phyloP scores from a whole-genome alignment of 30 jellyfish, hydroid and myxozoan species.

The Aurelia sp. region DNA sequence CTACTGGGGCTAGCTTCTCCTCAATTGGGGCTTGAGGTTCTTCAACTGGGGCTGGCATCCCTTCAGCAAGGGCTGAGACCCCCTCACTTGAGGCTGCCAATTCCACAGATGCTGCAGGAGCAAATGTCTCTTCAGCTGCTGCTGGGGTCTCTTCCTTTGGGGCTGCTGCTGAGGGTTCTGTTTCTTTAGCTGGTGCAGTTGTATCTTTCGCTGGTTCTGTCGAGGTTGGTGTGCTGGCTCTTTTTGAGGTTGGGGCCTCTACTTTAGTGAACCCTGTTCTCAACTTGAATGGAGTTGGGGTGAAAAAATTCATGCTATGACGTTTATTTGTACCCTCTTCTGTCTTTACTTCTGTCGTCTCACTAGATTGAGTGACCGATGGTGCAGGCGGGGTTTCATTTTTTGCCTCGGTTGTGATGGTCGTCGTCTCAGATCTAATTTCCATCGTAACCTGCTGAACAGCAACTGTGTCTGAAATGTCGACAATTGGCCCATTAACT shows the following conservation, averaged over 20 bases:
- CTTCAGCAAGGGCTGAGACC: no score
- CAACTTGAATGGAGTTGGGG: no score
- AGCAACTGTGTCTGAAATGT: neutral
- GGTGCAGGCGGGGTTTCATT: no score
- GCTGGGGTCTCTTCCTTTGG: neutral
- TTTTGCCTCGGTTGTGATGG: no score
- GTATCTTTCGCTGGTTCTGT: neutral
- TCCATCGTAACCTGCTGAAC: neutral
- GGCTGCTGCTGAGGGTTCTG: neutral
- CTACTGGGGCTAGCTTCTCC: no score
- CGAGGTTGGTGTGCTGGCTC: neutral
- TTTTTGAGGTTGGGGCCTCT: neutral
- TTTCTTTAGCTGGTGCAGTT: neutral
- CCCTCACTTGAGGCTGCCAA: neutral
- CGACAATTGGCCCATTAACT: neutral
- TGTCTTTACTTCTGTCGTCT: no score
- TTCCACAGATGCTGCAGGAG: neutral
- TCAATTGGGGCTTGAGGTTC: no score
- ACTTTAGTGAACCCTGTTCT: neutral
- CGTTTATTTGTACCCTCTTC: no score
- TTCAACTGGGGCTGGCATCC: no score
- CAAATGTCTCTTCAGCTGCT: neutral
- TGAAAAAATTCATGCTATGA: no score
- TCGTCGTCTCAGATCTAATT: no score
- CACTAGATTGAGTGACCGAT: no score